Conservation (phyloP, 2,113 vertebrate species). For the Elephantulus edwardii region DNA sequence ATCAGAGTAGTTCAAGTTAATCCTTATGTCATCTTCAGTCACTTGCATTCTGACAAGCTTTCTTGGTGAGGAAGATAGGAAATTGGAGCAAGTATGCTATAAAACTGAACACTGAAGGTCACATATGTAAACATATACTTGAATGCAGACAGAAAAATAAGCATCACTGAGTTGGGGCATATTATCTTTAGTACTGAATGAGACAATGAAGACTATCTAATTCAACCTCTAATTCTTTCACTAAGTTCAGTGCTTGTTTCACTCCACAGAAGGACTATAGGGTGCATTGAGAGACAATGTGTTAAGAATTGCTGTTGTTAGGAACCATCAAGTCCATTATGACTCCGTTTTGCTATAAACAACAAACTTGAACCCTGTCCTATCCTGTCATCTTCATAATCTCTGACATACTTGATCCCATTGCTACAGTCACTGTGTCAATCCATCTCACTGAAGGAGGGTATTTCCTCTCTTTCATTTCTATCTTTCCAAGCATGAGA, state of each 20-base stretch:
- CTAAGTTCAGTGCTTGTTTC: not conserved
- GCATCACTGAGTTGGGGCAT: not conserved
- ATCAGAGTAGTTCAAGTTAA: slow-evolving; percentile 23
- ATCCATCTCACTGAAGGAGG: no score
- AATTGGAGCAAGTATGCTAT: not conserved
- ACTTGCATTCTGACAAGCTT: not conserved
- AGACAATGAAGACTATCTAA: not conserved
- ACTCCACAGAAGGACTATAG: not conserved
- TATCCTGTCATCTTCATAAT: no score
- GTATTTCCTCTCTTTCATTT: no score
- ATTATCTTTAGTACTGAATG: not conserved
- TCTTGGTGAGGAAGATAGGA: not conserved
- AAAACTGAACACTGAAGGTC: not conserved
- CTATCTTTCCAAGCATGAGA: no score
- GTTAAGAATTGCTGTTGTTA: not conserved
- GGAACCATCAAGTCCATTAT: no score
- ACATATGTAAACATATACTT: not conserved
- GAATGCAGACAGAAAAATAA: not conserved
- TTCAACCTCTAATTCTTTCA: slow-evolving; percentile 10
- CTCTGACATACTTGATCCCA: no score
- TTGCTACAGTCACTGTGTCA: no score
- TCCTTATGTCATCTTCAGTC: not conserved
- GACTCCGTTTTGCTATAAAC: no score
- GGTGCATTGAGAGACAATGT: not conserved
- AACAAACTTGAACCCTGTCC: no score